A percentile compares a stretch with the other conserved stretches of the same genome.
Conservation (phyloP, 2,797 vertebrate species). For the Microhierax caerulescens region DNA sequence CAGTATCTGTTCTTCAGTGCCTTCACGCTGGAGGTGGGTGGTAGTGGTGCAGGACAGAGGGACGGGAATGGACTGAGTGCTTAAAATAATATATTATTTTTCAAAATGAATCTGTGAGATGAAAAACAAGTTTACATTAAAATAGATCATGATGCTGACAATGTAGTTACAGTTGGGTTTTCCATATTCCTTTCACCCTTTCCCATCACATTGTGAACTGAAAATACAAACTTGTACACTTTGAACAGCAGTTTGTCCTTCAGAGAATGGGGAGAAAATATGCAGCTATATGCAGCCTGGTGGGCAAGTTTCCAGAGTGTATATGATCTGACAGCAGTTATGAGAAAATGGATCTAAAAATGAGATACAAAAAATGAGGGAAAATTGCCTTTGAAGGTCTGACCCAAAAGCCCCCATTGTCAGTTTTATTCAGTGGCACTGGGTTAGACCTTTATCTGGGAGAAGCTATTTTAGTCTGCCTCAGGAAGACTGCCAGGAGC, state of each 20-base stretch:
- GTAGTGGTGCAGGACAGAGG: not conserved
- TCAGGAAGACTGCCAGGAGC: not conserved
- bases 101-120: not conserved
- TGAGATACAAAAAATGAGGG: not conserved
- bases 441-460: not conserved
- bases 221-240: not conserved
- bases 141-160: not conserved
- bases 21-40: not conserved
- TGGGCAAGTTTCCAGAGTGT: not conserved
- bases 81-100: not conserved
- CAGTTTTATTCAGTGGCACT: not conserved
- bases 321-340: not conserved
- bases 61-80: not conserved
- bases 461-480: conserved; percentile 16
- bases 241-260: not conserved
- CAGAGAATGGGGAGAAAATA: not conserved
- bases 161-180: not conserved
- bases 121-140: not conserved
- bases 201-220: not conserved
- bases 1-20: not conserved
- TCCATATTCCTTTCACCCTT: not conserved
- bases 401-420: not conserved
- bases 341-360: conserved; percentile 6
- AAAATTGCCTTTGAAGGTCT: not conserved
- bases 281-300: not conserved